These are phyloP conservation scores for Syngnathus scovelli DNA, from an alignment of 2,113 vertebrate species.

Conservation along the genomic window DNA sequence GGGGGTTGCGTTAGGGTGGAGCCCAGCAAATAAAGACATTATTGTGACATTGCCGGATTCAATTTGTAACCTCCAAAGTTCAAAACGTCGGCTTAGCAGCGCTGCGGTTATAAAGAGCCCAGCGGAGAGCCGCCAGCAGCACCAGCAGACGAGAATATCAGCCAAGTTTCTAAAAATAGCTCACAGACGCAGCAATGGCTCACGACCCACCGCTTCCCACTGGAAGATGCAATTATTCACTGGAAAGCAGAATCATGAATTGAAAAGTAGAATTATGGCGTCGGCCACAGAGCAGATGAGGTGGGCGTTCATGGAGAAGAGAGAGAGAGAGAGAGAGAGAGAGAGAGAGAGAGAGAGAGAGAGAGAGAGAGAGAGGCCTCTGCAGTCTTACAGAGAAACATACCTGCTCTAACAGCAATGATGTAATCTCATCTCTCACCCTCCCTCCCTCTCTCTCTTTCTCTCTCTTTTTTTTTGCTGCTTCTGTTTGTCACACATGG, in stretches of 20 bases:
- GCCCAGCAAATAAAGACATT: neutral
- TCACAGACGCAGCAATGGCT: slow-evolving; percentile 45
- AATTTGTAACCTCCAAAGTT: slow-evolving; percentile 39
- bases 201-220: slow-evolving; percentile 43
- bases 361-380: slow-evolving; percentile 29
- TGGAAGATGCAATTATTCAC: slow-evolving; percentile 45
- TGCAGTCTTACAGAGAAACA: slow-evolving; percentile 51
- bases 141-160: slow-evolving; percentile 49
- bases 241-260: slow-evolving; percentile 11
- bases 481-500: slow-evolving; percentile 27
- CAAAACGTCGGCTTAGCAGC: slow-evolving; percentile 19
- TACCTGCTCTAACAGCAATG: slow-evolving; percentile 43
- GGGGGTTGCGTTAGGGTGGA: neutral
- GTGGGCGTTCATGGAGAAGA: neutral
- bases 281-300: slow-evolving; percentile 10
- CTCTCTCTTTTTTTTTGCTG: slow-evolving; percentile 33
- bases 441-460: slow-evolving; percentile 22
- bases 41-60: slow-evolving; percentile 27
- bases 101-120: slow-evolving; percentile 38
- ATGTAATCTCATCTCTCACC: slow-evolving; percentile 57
- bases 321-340: too few relatives aligned
- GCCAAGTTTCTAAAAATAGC: slow-evolving; percentile 67
- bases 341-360: too few relatives aligned
- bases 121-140: slow-evolving; percentile 32
- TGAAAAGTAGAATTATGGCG: slow-evolving; percentile 6